phyloP scores from a whole-genome alignment of 1,140 invertebrate species.

The Neotoxoptera formosana region DNA sequence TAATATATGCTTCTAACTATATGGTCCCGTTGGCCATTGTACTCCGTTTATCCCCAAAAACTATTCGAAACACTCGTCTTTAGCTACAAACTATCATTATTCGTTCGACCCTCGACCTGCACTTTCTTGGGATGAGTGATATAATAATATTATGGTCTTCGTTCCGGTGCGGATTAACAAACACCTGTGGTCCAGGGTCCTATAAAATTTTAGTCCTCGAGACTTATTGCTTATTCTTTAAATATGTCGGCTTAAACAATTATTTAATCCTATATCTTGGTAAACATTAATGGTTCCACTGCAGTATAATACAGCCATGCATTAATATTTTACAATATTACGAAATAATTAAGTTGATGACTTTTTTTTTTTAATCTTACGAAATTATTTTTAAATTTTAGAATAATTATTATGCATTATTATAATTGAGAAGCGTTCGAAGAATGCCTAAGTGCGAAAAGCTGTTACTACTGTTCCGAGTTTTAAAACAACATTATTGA shows the following conservation, averaged over 20 bases:
- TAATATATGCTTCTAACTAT: not conserved
- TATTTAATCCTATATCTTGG: not conserved
- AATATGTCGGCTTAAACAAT: not conserved
- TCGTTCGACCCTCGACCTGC: not conserved
- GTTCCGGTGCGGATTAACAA: not conserved
- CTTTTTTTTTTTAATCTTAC: not conserved
- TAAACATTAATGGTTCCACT: not conserved
- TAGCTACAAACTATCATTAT: not conserved
- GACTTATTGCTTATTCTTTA: not conserved
- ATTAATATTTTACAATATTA: not conserved
- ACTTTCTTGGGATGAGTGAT: not conserved
- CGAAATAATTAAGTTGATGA: not conserved
- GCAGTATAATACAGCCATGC: not conserved
- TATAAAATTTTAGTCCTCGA: not conserved
- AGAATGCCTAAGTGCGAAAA: not conserved
- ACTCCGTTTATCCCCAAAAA: not conserved
- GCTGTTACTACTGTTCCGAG: not conserved
- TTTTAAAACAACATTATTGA: slow-evolving; percentile 13
- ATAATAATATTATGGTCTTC: not conserved
- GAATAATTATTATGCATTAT: not conserved
- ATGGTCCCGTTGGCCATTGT: not conserved
- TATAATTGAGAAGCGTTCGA: not conserved
- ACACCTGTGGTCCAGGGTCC: not conserved
- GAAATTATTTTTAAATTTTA: slow-evolving; percentile 1
- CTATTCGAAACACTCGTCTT: not conserved